phyloP scores from a whole-genome alignment of 2,888 invertebrate species.

The Pecten maximus region DNA sequence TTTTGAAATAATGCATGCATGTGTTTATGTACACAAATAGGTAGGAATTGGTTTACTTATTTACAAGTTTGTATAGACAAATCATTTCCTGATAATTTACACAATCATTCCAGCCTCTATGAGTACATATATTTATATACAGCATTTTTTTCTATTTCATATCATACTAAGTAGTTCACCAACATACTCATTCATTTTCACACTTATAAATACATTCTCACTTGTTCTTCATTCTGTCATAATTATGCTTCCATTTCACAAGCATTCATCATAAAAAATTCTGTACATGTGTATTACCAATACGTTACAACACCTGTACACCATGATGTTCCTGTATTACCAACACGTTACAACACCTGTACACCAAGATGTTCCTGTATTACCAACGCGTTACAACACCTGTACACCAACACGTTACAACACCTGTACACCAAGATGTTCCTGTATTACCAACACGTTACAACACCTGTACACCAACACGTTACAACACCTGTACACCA shows the following conservation, averaged over 20 bases:
- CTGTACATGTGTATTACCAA: background rate
- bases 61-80: background rate
- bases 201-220: conserved; percentile 10
- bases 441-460: no score
- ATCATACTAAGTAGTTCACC: background rate
- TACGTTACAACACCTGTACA: background rate
- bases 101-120: background rate
- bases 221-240: background rate
- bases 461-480: no score
- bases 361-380: no score
- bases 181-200: background rate
- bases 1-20: conserved; percentile 18
- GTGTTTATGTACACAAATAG: background rate
- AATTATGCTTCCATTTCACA: background rate
- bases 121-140: background rate
- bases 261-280: background rate
- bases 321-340: no score
- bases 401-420: no score
- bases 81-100: background rate
- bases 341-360: no score
- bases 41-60: background rate
- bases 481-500: no score
- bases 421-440: no score
- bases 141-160: no score
- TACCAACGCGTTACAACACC: no score